These are phyloP conservation scores for Anoura caudifer DNA, from an alignment of 2,113 vertebrate genomes.

Conservation along the genomic window DNA sequence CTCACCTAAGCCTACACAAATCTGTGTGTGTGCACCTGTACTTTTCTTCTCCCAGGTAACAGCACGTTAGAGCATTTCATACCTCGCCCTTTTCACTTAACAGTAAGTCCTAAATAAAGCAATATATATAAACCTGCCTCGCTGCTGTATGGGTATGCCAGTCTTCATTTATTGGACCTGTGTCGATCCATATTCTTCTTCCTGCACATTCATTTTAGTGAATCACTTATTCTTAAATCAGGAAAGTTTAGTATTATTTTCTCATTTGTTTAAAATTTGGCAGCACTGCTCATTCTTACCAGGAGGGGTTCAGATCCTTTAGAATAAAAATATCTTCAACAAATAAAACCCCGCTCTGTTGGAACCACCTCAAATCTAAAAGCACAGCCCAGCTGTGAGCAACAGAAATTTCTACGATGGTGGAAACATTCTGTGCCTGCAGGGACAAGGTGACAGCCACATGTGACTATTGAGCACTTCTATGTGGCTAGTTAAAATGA, in stretches of 20 bases:
- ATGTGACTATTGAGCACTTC: not conserved
- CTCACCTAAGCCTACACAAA: not conserved
- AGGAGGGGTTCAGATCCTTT: not conserved
- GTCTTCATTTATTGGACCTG: not conserved
- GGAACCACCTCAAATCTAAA: not conserved
- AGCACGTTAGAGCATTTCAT: not conserved
- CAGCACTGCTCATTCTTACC: not conserved
- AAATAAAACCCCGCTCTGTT: not conserved
- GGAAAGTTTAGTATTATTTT: not conserved
- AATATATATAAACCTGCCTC: not conserved
- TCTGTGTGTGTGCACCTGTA: not conserved
- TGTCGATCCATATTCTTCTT: not conserved
- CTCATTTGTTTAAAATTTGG: not conserved
- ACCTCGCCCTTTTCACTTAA: not conserved
- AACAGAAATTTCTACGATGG: not conserved
- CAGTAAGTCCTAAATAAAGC: not conserved
- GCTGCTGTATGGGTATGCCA: not conserved
- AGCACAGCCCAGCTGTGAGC: not conserved
- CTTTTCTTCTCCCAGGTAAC: not conserved
- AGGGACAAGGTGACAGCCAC: not conserved
- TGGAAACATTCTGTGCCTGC: not conserved
- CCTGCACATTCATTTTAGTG: not conserved
- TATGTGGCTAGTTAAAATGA: not conserved
- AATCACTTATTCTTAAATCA: not conserved
- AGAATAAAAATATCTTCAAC: not conserved